Percentiles rank a stretch among this genome's conserved stretches.
These are phyloP conservation scores for Drosophila paramelanica DNA, from an alignment of 2,888 invertebrate species.

Conservation along the genomic window DNA sequence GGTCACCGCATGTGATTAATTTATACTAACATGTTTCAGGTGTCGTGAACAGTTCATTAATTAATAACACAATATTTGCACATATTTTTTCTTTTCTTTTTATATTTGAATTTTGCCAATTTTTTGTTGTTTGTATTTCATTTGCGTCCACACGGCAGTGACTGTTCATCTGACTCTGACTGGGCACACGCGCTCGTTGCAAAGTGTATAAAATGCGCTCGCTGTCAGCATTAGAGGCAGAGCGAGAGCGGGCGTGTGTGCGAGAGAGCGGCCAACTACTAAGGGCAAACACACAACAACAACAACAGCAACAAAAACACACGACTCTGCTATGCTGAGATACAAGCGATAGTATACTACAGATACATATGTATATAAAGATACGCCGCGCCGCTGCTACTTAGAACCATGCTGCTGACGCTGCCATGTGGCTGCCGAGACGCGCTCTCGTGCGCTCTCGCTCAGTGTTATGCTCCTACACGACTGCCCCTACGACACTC, in stretches of 20 bases:
- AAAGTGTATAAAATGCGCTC: constrained; percentile 61
- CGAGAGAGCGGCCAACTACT: constrained; percentile 39
- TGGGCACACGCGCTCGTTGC: constrained; percentile 63
- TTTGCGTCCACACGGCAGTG: constrained; percentile 58
- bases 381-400: constrained; percentile 16
- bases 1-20: constrained; percentile 6
- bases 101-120: constrained; percentile 32
- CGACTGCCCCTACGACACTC: not conserved
- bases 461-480: constrained; percentile 8
- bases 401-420: constrained; percentile 44
- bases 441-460: constrained; percentile 12
- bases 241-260: constrained; percentile 24
- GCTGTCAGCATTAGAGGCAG: constrained; percentile 35
- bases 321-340: constrained; percentile 6
- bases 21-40: constrained; percentile 23
- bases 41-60: constrained; percentile 35
- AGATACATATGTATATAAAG: constrained; percentile 31
- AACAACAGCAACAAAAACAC: not conserved
- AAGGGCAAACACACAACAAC: constrained; percentile 52
- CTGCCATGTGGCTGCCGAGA: constrained; percentile 41
- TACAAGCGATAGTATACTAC: constrained; percentile 21
- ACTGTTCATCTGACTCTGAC: constrained; percentile 65
- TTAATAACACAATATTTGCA: constrained; percentile 33
- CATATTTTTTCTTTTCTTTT: constrained; percentile 7
- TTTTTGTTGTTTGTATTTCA: constrained; percentile 37